Base-by-base conservation (phyloP, 2,113 vertebrate genomes). In the Melanostigma gelatinosum region DNA sequence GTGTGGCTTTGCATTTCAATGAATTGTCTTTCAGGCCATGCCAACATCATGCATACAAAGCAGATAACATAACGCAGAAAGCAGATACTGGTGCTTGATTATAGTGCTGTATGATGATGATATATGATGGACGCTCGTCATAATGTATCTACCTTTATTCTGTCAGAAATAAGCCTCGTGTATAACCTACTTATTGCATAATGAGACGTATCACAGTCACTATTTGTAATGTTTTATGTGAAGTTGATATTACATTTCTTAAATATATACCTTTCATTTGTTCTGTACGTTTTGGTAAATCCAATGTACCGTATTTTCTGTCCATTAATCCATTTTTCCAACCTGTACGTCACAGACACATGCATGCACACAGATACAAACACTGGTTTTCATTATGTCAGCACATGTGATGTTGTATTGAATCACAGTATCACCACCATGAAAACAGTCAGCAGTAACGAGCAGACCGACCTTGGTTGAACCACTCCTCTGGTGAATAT, bases 391-490 rank as follows among this genome's bases (percentile, higher is more conserved):
- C 48, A 83, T 67, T 61, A 82, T 5, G 78, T 85, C 72, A 89
- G 67, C 67, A 80, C 80, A 84, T 82, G 63, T 29, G 83, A 54
- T 3, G n/a, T 40, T 24, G 20, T 65, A 61, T 55, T 1, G 2
- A 77, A 46, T 80, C 75, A 85, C 24, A 79, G 32, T 64, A 80
- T 70, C 63, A 64, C 65, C 46, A 34, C 67, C 55, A 22, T 18
- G 18, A 40, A 84, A 71, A 79, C 48, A 58, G 72, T 73, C 67
- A 52, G 27, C 57, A 78, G 22, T 64, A 77, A 82, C 48, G 8
- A 61, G 80, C 77, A 75, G 82, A 96, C 97, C 97, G 95, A 98
- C 97, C 97, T 96, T 97, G 96, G 94, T 95, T 97, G 95, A 97
- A 97, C 97, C 97, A 98, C 88, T 98, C 97, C 94, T 98, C 97